Percentiles rank a stretch among this genome's conserved stretches.
These are phyloP conservation scores for Chymomyza procnemis DNA, from an alignment of 2,888 invertebrate genomes.

Conservation along the genomic window DNA sequence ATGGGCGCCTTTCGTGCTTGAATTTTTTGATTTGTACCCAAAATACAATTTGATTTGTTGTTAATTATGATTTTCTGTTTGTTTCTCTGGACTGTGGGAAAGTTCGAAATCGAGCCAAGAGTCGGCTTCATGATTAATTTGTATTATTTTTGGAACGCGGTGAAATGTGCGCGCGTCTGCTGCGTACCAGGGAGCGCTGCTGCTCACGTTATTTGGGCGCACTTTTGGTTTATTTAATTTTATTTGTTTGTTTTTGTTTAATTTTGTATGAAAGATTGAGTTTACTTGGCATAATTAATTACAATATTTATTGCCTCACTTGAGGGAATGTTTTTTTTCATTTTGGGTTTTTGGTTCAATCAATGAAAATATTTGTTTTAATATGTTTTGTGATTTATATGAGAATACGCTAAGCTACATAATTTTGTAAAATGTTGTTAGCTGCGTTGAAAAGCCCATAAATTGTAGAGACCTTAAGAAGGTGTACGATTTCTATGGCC, in stretches of 20 bases:
- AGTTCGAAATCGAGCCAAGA: slow-evolving; percentile 13
- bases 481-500: slow-evolving; percentile 34
- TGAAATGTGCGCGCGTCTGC: slow-evolving; percentile 42
- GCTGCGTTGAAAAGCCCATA: slow-evolving; percentile 52
- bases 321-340: slow-evolving; percentile 31
- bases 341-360: slow-evolving; percentile 17
- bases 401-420: slow-evolving; percentile 48
- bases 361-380: neutral
- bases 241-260: slow-evolving; percentile 63
- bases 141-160: slow-evolving; percentile 63
- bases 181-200: slow-evolving; percentile 14
- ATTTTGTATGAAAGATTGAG: slow-evolving; percentile 45
- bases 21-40: slow-evolving; percentile 8
- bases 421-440: slow-evolving; percentile 13
- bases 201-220: slow-evolving; percentile 12
- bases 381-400: slow-evolving; percentile 57
- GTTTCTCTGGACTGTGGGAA: slow-evolving; percentile 41
- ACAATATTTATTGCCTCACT: slow-evolving; percentile 66
- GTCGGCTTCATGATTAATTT: slow-evolving; percentile 58
- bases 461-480: slow-evolving; percentile 60
- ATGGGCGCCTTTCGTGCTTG: slow-evolving; percentile 1
- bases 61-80: slow-evolving; percentile 28
- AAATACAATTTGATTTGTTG: slow-evolving; percentile 25
- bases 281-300: slow-evolving; percentile 58
- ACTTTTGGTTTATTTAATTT: slow-evolving; percentile 16